Conservation (phyloP, 1,140 invertebrate species). For the Eumaeus atala region DNA sequence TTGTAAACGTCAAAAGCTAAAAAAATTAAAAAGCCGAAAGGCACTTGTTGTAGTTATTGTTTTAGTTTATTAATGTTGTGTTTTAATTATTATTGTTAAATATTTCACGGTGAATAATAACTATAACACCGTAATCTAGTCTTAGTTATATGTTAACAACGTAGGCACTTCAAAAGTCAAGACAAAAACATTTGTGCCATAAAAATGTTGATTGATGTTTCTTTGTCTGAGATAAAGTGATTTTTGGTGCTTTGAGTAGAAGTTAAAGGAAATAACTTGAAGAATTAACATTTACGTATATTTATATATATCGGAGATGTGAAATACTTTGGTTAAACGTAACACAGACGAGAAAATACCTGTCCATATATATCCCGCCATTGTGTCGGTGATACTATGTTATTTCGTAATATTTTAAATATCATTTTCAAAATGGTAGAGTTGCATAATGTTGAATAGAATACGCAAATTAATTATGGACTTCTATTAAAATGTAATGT, state of each 20-base stretch:
- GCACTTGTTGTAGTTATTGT: constrained; percentile 50
- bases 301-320: not conserved
- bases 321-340: constrained; percentile 12
- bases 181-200: constrained; percentile 55
- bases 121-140: constrained; percentile 57
- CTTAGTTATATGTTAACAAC: constrained; percentile 39
- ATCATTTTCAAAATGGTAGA: not conserved
- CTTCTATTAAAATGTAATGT: constrained; percentile 7
- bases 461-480: too few relatives aligned
- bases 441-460: constrained; percentile 2
- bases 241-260: constrained; percentile 29
- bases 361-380: constrained; percentile 27
- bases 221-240: constrained; percentile 54
- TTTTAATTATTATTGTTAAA: constrained; percentile 57
- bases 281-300: not conserved
- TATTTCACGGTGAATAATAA: constrained; percentile 34
- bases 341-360: constrained; percentile 6
- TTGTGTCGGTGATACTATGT: constrained; percentile 12
- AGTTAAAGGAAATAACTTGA: constrained; percentile 14
- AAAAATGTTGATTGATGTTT: constrained; percentile 52
- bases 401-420: not conserved
- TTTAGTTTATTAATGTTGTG: constrained; percentile 65
- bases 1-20: constrained; percentile 62
- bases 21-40: constrained; percentile 53
- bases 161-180: constrained; percentile 34